Conservation (phyloP, 2,797 vertebrate species). For the Borostomias antarcticus region DNA sequence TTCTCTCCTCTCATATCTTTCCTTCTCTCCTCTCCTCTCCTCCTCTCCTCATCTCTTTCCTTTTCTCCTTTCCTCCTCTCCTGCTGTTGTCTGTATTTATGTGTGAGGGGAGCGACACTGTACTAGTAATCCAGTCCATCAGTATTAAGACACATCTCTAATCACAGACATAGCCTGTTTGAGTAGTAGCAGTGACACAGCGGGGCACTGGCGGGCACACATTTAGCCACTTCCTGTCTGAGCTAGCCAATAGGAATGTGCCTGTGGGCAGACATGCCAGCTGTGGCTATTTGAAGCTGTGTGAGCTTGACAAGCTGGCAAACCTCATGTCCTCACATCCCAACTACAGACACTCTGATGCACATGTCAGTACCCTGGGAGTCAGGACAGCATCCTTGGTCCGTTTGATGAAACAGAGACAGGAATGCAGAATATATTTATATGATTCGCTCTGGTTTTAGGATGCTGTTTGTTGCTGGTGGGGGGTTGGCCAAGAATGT, state of each 20-base stretch:
- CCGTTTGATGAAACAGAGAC: conserved; percentile 57
- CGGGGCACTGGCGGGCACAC: not conserved
- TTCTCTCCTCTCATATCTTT: not conserved
- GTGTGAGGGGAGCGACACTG: too few relatives aligned
- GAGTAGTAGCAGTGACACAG: conserved; percentile 57
- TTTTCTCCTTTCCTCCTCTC: not conserved
- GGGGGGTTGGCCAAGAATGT: conserved; percentile 24
- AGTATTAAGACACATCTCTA: conserved; percentile 5
- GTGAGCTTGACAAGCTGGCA: conserved; percentile 40
- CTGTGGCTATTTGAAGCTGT: conserved; percentile 53
- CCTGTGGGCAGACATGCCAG: conserved; percentile 58
- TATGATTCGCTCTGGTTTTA: conserved; percentile 57
- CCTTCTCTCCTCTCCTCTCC: not conserved
- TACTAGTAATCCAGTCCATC: too few relatives aligned
- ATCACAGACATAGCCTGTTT: conserved; percentile 60
- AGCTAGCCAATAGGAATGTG: conserved; percentile 58
- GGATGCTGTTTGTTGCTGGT: conserved; percentile 39
- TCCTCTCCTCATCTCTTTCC: not conserved
- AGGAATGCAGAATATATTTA: conserved; percentile 58
- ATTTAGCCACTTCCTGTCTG: conserved; percentile 64
- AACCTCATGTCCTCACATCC: conserved; percentile 19
- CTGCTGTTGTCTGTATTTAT: not conserved
- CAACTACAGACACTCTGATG: conserved; percentile 49
- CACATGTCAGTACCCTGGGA: conserved; percentile 42
- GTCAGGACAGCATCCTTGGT: conserved; percentile 42